These are phyloP conservation scores for Julus scanicus DNA, from an alignment of 2,888 invertebrate genomes.

Conservation along the genomic window DNA sequence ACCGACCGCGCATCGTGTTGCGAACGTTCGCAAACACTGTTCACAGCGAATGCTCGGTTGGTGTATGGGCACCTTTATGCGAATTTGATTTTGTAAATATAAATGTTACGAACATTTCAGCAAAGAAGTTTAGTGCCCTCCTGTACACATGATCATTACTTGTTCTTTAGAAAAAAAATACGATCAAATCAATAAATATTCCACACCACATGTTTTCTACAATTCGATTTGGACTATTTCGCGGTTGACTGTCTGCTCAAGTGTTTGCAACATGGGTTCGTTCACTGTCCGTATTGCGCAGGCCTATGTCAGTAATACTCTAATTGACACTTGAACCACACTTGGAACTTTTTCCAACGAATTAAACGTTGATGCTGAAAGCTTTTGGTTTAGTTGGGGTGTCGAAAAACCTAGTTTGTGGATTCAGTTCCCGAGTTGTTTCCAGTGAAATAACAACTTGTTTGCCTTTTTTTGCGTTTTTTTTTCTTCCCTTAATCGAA, in stretches of 20 bases:
- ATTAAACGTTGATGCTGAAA: conserved; percentile 19
- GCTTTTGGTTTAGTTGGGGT: not conserved
- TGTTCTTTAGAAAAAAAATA: not conserved
- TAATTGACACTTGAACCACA: conserved; percentile 23
- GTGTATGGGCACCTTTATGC: no score
- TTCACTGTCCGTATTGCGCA: not conserved
- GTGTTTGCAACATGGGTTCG: not conserved
- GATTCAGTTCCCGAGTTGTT: not conserved
- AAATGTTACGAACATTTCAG: no score
- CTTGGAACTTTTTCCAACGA: not conserved
- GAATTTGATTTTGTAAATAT: no score
- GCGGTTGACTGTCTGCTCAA: not conserved
- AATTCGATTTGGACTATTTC: conserved; percentile 13
- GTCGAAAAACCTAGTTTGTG: not conserved
- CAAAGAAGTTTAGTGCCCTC: not conserved
- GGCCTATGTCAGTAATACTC: not conserved
- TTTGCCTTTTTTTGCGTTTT: not conserved
- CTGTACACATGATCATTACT: not conserved
- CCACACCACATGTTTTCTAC: not conserved
- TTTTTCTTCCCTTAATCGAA: not conserved
- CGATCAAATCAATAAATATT: not conserved
- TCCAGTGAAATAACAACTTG: conserved; percentile 31
- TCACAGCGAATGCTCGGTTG: no score
- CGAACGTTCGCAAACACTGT: no score
- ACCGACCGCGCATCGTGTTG: no score